phyloP scores from a whole-genome alignment of 2,113 vertebrate genomes.

The Condylura cristata region DNA sequence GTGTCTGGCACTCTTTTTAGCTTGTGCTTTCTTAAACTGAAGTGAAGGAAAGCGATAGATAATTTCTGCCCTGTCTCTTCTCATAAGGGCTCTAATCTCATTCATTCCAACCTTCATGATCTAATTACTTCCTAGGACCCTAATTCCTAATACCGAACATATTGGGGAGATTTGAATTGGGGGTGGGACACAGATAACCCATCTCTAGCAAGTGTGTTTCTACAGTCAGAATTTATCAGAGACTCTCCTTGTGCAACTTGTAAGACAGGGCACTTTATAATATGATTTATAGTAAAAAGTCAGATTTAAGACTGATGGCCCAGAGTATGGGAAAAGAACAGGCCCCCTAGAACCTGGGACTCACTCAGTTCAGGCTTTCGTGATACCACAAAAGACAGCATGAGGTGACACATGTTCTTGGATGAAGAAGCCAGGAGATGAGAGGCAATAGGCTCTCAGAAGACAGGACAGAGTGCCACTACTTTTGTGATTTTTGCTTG shows the following conservation, averaged over 20 bases:
- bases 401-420: neutral
- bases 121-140: neutral
- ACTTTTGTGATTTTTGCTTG: neutral
- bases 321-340: neutral
- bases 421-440: neutral
- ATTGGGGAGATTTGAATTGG: neutral
- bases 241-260: neutral
- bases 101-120: neutral
- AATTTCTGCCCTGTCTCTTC: neutral
- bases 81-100: neutral
- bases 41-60: neutral
- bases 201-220: neutral
- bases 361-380: neutral
- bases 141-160: neutral
- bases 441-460: neutral
- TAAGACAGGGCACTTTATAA: neutral
- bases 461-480: no score
- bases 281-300: neutral
- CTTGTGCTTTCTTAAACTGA: neutral
- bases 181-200: neutral
- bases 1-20: neutral
- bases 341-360: neutral
- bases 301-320: neutral
- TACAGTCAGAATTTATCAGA: neutral
- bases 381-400: neutral